phyloP scores from a whole-genome alignment of 2,888 invertebrate species.

The Alentia gelatinosa region DNA sequence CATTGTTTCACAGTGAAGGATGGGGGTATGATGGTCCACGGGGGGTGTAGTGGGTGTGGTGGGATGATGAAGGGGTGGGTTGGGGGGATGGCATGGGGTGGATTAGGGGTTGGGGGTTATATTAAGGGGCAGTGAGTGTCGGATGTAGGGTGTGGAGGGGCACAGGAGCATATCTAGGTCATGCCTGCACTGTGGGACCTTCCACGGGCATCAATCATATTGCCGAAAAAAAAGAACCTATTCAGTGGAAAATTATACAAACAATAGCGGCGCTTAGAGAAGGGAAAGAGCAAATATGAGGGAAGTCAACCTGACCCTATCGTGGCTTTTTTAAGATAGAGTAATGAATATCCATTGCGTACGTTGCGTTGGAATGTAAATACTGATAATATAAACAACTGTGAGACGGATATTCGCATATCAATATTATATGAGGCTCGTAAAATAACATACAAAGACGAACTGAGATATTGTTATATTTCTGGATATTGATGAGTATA shows the following conservation, averaged over 20 bases:
- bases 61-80: neutral
- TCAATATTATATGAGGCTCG: no score
- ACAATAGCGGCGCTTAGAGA: neutral
- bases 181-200: neutral
- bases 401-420: no score
- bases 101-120: neutral
- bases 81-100: neutral
- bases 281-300: no score
- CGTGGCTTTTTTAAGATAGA: no score
- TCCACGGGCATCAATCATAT: neutral
- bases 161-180: neutral
- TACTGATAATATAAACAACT: no score
- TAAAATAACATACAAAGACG: no score
- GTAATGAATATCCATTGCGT: no score
- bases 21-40: no score
- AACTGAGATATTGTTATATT: no score
- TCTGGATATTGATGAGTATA: no score
- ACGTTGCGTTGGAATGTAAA: no score
- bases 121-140: neutral
- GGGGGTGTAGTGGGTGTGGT: neutral
- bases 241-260: neutral
- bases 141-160: neutral
- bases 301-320: neutral
- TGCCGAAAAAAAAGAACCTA: neutral
- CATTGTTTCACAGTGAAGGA: conserved; percentile 16